phyloP scores from a whole-genome alignment of 2,888 invertebrate genomes.

The Cantharis nigra region DNA sequence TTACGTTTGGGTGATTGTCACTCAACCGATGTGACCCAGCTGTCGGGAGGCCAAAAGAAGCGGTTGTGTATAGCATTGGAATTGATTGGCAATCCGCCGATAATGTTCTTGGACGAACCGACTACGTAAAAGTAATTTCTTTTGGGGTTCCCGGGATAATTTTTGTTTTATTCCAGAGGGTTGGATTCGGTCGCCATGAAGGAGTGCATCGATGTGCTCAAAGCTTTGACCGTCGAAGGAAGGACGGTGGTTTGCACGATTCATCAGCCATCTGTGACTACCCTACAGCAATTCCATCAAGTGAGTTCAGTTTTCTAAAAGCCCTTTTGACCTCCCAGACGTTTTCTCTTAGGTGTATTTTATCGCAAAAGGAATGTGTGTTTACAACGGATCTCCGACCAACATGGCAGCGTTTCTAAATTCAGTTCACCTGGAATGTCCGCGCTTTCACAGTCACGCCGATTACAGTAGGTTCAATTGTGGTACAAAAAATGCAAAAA shows the following conservation, averaged over 20 bases:
- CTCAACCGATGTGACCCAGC: constrained; percentile 66
- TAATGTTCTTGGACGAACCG: constrained; percentile 82
- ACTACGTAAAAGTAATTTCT: constrained; percentile 66
- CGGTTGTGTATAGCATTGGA: constrained; percentile 77
- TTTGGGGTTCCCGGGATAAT: constrained; percentile 49
- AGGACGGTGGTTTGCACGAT: constrained; percentile 79
- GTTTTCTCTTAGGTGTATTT: constrained; percentile 50
- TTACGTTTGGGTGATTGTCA: constrained; percentile 70
- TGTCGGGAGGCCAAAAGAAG: constrained; percentile 81
- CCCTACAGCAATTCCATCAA: constrained; percentile 76
- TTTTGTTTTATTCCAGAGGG: constrained; percentile 51
- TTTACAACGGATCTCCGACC: constrained; percentile 70
- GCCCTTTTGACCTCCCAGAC: neutral
- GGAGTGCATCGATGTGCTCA: constrained; percentile 71
- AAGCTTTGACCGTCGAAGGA: constrained; percentile 72
- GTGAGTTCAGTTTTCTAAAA: neutral
- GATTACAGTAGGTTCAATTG: constrained; percentile 61
- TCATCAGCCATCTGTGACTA: constrained; percentile 78
- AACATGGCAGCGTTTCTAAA: constrained; percentile 71
- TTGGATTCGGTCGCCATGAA: constrained; percentile 75
- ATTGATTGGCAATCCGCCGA: constrained; percentile 80
- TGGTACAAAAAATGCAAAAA: too few species aligned
- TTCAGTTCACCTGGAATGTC: constrained; percentile 69
- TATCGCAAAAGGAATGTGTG: constrained; percentile 65
- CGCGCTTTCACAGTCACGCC: constrained; percentile 78